Evolutionary conservation across 2,888 invertebrate species (phyloP), one percentile per base, ranked within the genome.

Genomic region (Proisotoma minuta): DNA sequence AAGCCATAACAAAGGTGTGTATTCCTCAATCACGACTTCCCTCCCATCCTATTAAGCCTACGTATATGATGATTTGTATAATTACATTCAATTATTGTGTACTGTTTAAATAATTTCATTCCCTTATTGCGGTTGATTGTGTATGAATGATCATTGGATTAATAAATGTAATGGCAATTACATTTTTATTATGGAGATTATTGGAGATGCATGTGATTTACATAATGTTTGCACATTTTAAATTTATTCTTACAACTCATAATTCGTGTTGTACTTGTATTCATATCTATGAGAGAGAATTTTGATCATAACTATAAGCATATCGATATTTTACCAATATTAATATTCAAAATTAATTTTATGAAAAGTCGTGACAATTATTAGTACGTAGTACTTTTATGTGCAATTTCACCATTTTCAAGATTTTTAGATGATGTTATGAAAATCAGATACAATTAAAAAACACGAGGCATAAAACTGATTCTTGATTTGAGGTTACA

Each of bases 281-380:
- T n/a, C n/a, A n/a, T n/a, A n/a, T n/a, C n/a, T n/a, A n/a, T n/a
- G n/a, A n/a, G n/a, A n/a, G n/a, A n/a, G n/a, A n/a, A n/a, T n/a
- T n/a, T n/a, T n/a, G n/a, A n/a, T n/a, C n/a, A n/a, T n/a, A n/a
- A n/a, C n/a, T n/a, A n/a, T n/a, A 34, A 34, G 8, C 34, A 10
- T 34, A 34, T 34, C 8, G 8, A 34, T 10, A 15, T 34, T 34
- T 34, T 34, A 34, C 15, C 15, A 34, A 8, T 34, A 34, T 15
- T 34, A 34, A 15, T 34, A 10, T 34, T 15, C 15, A 34, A 10
- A 34, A 34, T 34, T 43, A 54, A 20, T 54, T 54, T 54, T 39
- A 54, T 54, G 53, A 12, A n/a, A 54, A 29, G 23, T 54, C 53
- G 53, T 54, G 53, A 54, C 53, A 54, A 12, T 54, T 10, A 28